Evolutionary conservation across 1,140 invertebrate species (phyloP).

Genomic region (Drosophila subobscura): DNA sequence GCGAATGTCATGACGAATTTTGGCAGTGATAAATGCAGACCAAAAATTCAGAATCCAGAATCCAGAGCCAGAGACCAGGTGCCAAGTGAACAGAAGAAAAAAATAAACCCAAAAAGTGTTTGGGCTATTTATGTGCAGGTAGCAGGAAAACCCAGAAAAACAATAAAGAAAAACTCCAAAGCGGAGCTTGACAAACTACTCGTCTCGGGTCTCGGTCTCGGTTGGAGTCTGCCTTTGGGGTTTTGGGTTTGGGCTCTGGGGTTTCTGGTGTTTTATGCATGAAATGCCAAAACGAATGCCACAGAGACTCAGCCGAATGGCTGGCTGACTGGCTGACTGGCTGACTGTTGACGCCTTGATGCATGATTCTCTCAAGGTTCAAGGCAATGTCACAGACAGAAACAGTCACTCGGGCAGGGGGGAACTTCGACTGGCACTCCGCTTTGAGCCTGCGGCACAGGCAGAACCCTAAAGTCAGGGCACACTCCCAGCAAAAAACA

Average conservation of each 20-base stretch:
- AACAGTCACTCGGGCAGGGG: conserved; percentile 8
- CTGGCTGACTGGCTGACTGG: conserved; percentile 31
- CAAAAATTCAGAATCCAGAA: conserved; percentile 59
- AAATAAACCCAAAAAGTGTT: conserved; percentile 71
- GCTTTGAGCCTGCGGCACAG: neutral
- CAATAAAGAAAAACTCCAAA: conserved; percentile 37
- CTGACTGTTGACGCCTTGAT: conserved; percentile 70
- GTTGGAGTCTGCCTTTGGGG: conserved; percentile 35
- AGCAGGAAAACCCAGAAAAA: conserved; percentile 48
- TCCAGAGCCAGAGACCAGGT: conserved; percentile 49
- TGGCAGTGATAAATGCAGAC: conserved; percentile 77
- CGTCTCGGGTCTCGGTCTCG: neutral
- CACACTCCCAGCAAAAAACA: conserved; percentile 49
- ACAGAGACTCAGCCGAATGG: neutral
- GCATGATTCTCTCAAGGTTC: conserved; percentile 76
- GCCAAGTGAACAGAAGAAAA: conserved; percentile 31
- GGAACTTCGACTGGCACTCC: conserved; percentile 1
- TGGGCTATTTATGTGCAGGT: conserved; percentile 76
- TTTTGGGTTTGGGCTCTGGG: conserved; percentile 26
- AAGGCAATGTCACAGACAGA: conserved; percentile 58
- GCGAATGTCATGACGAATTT: conserved; percentile 65
- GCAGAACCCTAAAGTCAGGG: conserved; percentile 52
- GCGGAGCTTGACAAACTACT: conserved; percentile 65
- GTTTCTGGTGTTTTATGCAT: conserved; percentile 62
- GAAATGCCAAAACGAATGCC: conserved; percentile 74